Evolutionary conservation across 2,797 vertebrate species (phyloP).

Genomic region (Otolemur crassicaudatus): DNA sequence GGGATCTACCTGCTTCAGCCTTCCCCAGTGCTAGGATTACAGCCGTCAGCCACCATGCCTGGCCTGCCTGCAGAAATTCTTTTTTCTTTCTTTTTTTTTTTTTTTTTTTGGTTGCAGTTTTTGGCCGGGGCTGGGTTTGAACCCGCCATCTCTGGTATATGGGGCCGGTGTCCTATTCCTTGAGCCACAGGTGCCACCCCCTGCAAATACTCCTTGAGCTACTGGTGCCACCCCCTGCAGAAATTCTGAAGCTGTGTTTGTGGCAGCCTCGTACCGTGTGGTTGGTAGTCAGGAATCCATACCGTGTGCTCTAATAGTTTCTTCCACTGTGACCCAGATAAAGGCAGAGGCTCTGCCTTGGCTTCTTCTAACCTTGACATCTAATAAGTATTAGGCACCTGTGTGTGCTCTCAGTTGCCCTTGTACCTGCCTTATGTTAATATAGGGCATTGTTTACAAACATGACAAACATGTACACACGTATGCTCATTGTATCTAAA

Average conservation of each 20-base stretch:
- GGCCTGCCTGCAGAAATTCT: not conserved
- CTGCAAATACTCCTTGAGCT: no score
- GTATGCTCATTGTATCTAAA: not conserved
- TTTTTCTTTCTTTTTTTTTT: no score
- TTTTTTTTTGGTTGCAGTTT: no score
- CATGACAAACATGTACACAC: not conserved
- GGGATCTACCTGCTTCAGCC: no score
- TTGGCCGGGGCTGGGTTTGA: no score
- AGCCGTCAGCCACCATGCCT: no score
- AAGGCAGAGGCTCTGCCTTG: not conserved
- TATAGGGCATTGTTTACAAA: not conserved
- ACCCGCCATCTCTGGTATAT: no score
- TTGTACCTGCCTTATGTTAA: not conserved
- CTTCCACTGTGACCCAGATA: not conserved
- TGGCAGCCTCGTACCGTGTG: not conserved
- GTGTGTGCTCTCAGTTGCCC: accelerated
- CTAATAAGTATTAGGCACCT: not conserved
- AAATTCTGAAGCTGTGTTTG: not conserved
- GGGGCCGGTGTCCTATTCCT: no score
- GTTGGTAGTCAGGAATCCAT: not conserved
- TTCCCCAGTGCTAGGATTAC: no score
- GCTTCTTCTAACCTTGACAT: not conserved
- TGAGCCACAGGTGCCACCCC: no score
- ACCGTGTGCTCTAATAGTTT: not conserved
- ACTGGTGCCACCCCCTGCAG: not conserved